Base-by-base conservation (phyloP, 2,888 invertebrate species). In the Drosophila heteroneura region DNA sequence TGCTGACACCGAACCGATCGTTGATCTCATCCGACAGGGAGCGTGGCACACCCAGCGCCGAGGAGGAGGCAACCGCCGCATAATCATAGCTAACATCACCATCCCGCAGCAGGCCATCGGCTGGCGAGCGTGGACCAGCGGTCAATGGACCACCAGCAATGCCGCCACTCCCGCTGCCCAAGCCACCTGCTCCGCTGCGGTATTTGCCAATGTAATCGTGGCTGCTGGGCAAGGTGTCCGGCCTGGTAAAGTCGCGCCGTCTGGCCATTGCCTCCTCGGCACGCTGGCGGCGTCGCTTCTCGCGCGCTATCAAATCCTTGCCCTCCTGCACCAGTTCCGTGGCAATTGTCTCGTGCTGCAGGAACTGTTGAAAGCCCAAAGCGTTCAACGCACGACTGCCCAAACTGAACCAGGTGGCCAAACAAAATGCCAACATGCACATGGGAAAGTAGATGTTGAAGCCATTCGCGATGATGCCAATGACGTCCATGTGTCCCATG, bases 401-500 rank as follows among this genome's bases (percentile, higher is more conserved):
- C 52, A 99, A 94, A 86, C 97, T 97, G 92, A 98, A 97, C 94
- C 98, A 98, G 0, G 99, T 99, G 67, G 98, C 97, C 67, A 97
- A 94, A 91, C 99, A 99, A 83, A 99, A 96, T 51, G 97, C 95
- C 70, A 99, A 95, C 92, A 99, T 99, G 71, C 97, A 96, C 96
- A 99, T 99, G 0, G 99, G 99, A 93, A 99, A 99, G 94, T 99
- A 99, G 65, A 99, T 97, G 94, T 99, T 99, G 94, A 99, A 99
- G 12, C 99, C 99, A 93, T 99, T 97, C 0, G 99, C 97, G 81
- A 99, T 97, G 74, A 99, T 97, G 35, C 97, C 97, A 65, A 99
- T 96, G 0, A 99, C 98, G 93, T 99, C 99, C 98, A 99, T 98
- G 93, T 99, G 99, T 0, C 99, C 99, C 99, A 99, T 99, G 85